Evolutionary conservation across 1,140 invertebrate species (phyloP), one percentile per base, ranked within the genome.

Genomic region (Spodoptera frugiperda): DNA sequence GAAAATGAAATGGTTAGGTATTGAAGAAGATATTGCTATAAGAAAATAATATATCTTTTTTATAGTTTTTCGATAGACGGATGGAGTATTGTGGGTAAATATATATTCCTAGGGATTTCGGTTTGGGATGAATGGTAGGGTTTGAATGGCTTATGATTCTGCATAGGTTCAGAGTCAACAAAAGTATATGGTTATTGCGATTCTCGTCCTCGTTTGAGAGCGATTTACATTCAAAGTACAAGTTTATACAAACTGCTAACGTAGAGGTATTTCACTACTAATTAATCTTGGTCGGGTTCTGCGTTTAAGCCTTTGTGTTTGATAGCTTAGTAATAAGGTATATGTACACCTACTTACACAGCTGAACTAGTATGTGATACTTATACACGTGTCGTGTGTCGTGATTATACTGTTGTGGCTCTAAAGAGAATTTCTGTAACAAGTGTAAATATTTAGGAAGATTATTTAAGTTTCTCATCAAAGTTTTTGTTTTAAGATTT

Each of bases 1-100:
- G 68, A 72, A 72, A 57, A 72, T 72, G 33, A 57, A 72, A 57
- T 72, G 44, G 68, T 33, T 44, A 46, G 53, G 68, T 57, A 72
- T 57, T 72, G 68, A 57, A 72, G 3, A 67, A 15, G 65, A 68
- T 51, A 68, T 55, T 57, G 68, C 15, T 39, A 17, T 12, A 44
- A 57, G 68, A 39, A 46, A 72, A 55, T 51, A n/a, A 14, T 55
- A 53, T 70, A 17, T 70, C 14, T 72, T 72, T 70, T 57, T 72
- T 72, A 72, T 72, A 72, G 68, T 72, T 72, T 72, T 72, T 72
- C 68, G 68, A 72, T 72, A 72, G 25, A 54, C 17, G 33, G 33
- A 72, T 57, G 51, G 1, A 15, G 14, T 55, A 72, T 72, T 72
- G 55, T 71, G 55, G 68, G 51, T 72, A 57, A 55, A 71, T 71